Evolutionary conservation across 2,113 vertebrate species (phyloP).

Genomic region (Grallaria varia): DNA sequence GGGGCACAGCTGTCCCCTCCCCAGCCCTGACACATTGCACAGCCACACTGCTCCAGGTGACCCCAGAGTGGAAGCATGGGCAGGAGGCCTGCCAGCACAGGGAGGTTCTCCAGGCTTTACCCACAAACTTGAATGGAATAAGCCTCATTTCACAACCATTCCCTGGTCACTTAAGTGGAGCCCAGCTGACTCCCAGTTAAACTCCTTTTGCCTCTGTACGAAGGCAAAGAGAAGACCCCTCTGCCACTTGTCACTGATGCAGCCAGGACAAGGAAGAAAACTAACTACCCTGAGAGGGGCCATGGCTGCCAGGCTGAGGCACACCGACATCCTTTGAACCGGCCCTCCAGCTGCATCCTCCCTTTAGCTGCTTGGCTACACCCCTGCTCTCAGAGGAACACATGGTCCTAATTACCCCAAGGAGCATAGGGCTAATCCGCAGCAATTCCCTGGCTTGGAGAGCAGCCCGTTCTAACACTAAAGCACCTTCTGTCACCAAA

Average conservation of each 20-base stretch:
- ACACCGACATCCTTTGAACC: constrained; percentile 34
- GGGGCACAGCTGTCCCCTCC: not conserved
- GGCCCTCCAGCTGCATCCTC: constrained; percentile 60
- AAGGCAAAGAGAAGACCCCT: not conserved
- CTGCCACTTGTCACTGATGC: not conserved
- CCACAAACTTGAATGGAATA: not conserved
- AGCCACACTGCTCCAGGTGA: not conserved
- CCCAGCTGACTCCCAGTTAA: not conserved
- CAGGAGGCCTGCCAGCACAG: not conserved
- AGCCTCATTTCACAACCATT: not conserved
- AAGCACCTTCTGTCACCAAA: constrained; percentile 87
- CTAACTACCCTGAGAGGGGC: not conserved
- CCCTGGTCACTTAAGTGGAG: not conserved
- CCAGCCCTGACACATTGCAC: not conserved
- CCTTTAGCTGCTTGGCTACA: constrained; percentile 63
- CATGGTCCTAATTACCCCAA: constrained; percentile 81
- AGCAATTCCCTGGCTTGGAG: constrained; percentile 75
- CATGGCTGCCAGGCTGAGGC: constrained; percentile 27
- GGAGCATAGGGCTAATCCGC: constrained; percentile 78
- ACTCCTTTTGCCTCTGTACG: not conserved
- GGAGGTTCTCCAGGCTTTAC: not conserved
- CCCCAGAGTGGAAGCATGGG: fast-evolving
- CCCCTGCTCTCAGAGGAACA: constrained; percentile 75
- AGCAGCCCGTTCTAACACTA: constrained; percentile 79
- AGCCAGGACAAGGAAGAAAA: not conserved